phyloP scores from a whole-genome alignment of 2,888 invertebrate genomes.

The Ceramica pisi region DNA sequence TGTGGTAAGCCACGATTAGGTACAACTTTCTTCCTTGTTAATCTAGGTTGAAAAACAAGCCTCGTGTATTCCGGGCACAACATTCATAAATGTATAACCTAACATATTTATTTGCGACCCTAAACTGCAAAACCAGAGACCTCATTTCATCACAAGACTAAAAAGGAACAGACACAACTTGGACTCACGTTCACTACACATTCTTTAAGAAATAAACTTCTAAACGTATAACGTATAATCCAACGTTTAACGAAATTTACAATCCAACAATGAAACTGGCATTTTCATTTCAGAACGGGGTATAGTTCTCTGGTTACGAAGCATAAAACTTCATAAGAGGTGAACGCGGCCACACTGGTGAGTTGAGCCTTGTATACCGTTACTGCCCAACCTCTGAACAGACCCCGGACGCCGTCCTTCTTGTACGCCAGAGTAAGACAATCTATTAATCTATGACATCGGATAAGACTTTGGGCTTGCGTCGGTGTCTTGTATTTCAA shows the following conservation, averaged over 20 bases:
- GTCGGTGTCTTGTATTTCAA: conserved; percentile 70
- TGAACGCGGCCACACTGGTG: conserved; percentile 80
- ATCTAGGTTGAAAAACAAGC: not conserved
- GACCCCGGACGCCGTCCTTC: conserved; percentile 76
- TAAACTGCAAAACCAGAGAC: not conserved
- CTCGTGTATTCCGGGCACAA: not conserved
- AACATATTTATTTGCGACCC: not conserved
- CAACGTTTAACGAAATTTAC: not conserved
- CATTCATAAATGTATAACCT: not conserved
- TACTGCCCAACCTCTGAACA: conserved; percentile 81
- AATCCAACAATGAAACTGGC: not conserved
- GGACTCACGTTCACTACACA: not conserved
- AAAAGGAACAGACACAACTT: not conserved
- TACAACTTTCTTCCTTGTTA: not conserved
- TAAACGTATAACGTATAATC: no score
- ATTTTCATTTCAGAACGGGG: not conserved
- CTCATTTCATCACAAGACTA: not conserved
- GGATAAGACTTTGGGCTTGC: conserved; percentile 73
- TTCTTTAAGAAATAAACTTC: not conserved
- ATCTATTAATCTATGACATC: conserved; percentile 71
- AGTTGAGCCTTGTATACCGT: conserved; percentile 82
- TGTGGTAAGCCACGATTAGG: not conserved
- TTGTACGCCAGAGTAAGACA: conserved; percentile 74
- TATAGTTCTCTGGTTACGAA: conserved; percentile 70
- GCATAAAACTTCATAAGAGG: conserved; percentile 82